phyloP scores from a whole-genome alignment of 2,888 invertebrate genomes.

The Ptychoptera albimana region DNA sequence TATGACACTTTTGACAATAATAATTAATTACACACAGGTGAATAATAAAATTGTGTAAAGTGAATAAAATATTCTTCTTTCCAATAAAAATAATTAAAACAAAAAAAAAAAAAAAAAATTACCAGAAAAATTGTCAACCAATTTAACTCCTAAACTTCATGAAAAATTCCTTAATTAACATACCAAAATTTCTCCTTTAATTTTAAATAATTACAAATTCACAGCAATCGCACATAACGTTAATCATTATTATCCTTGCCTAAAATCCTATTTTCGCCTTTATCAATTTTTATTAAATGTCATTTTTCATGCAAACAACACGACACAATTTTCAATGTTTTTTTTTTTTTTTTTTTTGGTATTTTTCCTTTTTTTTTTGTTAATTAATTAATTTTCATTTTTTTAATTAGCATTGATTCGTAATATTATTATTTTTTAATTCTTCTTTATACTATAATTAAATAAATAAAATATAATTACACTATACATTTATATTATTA shows the following conservation, averaged over 20 bases:
- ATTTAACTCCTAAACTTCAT: no score
- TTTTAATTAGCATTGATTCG: neutral
- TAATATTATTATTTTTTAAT: neutral
- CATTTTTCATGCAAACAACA: slow-evolving; percentile 8
- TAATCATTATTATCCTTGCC: slow-evolving; percentile 8
- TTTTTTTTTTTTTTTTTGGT: slow-evolving; percentile 16
- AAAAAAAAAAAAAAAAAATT: no score
- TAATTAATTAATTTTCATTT: neutral
- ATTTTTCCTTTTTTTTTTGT: slow-evolving; percentile 12
- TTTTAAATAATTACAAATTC: no score
- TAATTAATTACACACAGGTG: no score
- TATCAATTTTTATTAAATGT: slow-evolving; percentile 1
- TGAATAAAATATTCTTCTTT: no score
- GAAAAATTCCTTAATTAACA: no score
- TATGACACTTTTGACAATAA: no score
- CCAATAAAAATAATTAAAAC: no score
- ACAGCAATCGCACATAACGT: slow-evolving; percentile 10
- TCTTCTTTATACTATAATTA: slow-evolving; percentile 9
- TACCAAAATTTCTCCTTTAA: no score
- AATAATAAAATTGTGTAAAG: no score
- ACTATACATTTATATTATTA: slow-evolving; percentile 10
- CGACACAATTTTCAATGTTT: slow-evolving; percentile 13
- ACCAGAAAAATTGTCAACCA: no score
- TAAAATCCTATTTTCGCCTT: slow-evolving; percentile 9
- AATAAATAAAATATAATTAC: slow-evolving; percentile 9